phyloP scores from a whole-genome alignment of 2,113 vertebrate species.

The Prochilodus magdalenae region DNA sequence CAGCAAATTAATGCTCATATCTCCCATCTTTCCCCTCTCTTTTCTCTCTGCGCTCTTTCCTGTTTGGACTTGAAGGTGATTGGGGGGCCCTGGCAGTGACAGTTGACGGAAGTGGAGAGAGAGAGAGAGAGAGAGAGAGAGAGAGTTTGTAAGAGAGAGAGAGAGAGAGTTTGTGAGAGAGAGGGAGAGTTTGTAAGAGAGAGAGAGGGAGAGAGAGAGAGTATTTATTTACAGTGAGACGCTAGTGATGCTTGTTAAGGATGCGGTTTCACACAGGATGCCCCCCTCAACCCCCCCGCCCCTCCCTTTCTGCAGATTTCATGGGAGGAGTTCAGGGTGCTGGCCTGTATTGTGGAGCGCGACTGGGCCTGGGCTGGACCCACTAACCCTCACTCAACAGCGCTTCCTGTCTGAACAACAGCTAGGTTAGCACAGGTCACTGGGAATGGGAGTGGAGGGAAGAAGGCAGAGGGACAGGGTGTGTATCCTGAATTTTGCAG shows the following conservation, averaged over 20 bases:
- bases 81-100: slow-evolving; percentile 92
- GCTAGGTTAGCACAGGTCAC: slow-evolving; percentile 72
- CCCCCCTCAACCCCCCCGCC: slow-evolving; percentile 78
- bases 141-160: slow-evolving; percentile 76
- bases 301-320: slow-evolving; percentile 74
- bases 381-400: slow-evolving; percentile 66
- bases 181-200: slow-evolving; percentile 60
- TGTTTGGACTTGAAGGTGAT: slow-evolving; percentile 99
- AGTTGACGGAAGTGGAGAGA: slow-evolving; percentile 94
- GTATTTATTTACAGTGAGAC: slow-evolving; percentile 99
- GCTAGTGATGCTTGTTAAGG: slow-evolving; percentile 94
- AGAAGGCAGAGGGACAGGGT: slow-evolving; percentile 36
- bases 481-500: slow-evolving; percentile 51
- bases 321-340: slow-evolving; percentile 63
- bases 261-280: slow-evolving; percentile 99
- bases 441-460: slow-evolving; percentile 52
- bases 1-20: slow-evolving; percentile 96
- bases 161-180: slow-evolving; percentile 71
- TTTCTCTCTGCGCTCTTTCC: slow-evolving; percentile 93
- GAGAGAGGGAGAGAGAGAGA: slow-evolving; percentile 73
- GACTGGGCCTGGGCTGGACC: slow-evolving; percentile 74
- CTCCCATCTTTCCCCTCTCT: slow-evolving; percentile 89
- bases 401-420: slow-evolving; percentile 76
- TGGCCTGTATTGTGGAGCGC: slow-evolving; percentile 78
- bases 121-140: slow-evolving; percentile 73